phyloP scores from a whole-genome alignment of 2,797 vertebrate species.

The Erethizon dorsatum region DNA sequence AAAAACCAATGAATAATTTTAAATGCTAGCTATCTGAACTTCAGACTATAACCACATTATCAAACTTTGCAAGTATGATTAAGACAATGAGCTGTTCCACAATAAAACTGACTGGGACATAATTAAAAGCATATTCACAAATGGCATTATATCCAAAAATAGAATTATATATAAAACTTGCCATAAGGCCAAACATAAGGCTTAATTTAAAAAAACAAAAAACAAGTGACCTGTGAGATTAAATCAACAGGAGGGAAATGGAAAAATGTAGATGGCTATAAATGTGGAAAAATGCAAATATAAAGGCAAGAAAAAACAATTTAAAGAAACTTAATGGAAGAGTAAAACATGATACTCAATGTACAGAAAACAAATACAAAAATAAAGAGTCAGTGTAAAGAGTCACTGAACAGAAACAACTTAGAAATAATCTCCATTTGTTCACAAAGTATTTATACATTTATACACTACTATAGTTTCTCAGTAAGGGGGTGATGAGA shows the following conservation, averaged over 20 bases:
- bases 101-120: constrained; percentile 66
- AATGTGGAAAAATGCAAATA: constrained; percentile 56
- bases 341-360: constrained; percentile 67
- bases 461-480: constrained; percentile 59
- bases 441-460: constrained; percentile 58
- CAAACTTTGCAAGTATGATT: constrained; percentile 69
- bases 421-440: constrained; percentile 61
- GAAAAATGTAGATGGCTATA: constrained; percentile 58
- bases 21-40: constrained; percentile 54
- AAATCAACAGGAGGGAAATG: constrained; percentile 68
- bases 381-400: constrained; percentile 45
- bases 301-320: constrained; percentile 62
- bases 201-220: constrained; percentile 55
- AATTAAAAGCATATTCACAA: constrained; percentile 70
- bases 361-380: constrained; percentile 66
- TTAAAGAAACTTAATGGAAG: constrained; percentile 61
- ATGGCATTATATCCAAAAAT: constrained; percentile 59
- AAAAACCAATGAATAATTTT: constrained; percentile 68
- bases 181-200: constrained; percentile 58
- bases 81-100: constrained; percentile 58
- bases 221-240: constrained; percentile 75
- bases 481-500: constrained; percentile 6
- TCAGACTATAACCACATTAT: constrained; percentile 37
- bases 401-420: constrained; percentile 36
- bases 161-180: constrained; percentile 62